Percentiles rank a stretch among this genome's conserved stretches.
Conservation (phyloP, 1,140 invertebrate species). For the Polyergus mexicanus region DNA sequence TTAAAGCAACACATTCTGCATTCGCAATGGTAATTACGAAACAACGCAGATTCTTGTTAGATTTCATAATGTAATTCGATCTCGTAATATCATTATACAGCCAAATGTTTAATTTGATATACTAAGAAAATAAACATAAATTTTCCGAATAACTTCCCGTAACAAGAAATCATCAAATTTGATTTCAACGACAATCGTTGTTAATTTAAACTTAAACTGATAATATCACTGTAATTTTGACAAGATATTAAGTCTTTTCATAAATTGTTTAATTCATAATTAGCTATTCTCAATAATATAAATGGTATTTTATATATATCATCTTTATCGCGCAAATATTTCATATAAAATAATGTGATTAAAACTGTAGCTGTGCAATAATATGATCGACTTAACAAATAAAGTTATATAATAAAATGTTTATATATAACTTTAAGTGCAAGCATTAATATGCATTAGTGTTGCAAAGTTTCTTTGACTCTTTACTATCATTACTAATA, state of each 20-base stretch:
- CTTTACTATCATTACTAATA: neutral
- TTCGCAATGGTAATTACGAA: slow-evolving; percentile 25
- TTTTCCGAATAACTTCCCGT: neutral
- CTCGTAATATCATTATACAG: slow-evolving; percentile 1
- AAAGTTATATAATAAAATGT: neutral
- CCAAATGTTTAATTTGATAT: slow-evolving; percentile 1
- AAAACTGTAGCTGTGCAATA: neutral
- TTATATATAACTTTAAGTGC: neutral
- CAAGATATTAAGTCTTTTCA: neutral
- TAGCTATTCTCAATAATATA: slow-evolving; percentile 14
- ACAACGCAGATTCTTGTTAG: slow-evolving; percentile 9
- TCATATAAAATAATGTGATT: neutral
- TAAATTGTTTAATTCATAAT: neutral
- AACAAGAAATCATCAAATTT: neutral
- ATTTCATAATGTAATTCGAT: slow-evolving; percentile 15
- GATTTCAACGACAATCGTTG: neutral
- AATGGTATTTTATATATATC: slow-evolving; percentile 1
- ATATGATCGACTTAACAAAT: neutral
- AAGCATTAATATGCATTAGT: neutral
- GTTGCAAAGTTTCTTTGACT: neutral
- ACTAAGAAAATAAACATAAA: neutral
- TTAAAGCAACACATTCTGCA: slow-evolving; percentile 8
- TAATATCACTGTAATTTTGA: neutral
- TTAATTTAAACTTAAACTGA: neutral
- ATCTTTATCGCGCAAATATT: neutral